Evolutionary conservation across 1,140 invertebrate species (phyloP), one percentile per base, ranked within the genome.

Genomic region (Papilio aristodemus): DNA sequence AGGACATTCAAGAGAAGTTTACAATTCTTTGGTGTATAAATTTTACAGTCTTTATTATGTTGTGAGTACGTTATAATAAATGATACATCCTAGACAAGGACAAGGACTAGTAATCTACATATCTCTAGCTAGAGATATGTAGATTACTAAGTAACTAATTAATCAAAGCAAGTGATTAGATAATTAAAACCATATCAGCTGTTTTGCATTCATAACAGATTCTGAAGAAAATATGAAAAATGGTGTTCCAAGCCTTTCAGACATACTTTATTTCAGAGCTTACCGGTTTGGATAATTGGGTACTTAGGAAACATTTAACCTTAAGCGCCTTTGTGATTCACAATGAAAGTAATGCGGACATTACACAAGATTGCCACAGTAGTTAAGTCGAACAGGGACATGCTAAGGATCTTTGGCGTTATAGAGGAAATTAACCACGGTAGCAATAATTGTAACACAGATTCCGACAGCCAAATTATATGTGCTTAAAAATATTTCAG

Each of bases 231-330:
- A 54, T 19, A 50, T 22, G 11, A 22, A 25, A 54, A 13, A 22
- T 54, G 19, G 22, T 54, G 10, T 19, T 22, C 46, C 0, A 22
- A 54, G 4, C 19, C 9, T 9, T 54, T 54, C 22, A 8, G 17
- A 22, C 22, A 10, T 22, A 22, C 46, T 54, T 54, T 10, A 54
- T 54, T 54, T 54, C 46, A 54, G 10, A 54, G 17, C 9, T 54
- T 19, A 54, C 46, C 46, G 46, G 46, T 11, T 54, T 22, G 22
- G 46, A 25, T 54, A 54, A 54, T 54, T 54, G 46, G 46, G 19
- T 54, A 54, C 19, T 54, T 54, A 54, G 46, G 46, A 54, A 54
- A 54, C 46, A 54, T 54, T 54, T 54, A 54, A 10, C 19, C 46
- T 54, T 22, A 25, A 54, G 9, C 46, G 46, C 19, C 19, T 54